Conservation (phyloP, 1,140 invertebrate genomes). For the Colletes latitarsis region DNA sequence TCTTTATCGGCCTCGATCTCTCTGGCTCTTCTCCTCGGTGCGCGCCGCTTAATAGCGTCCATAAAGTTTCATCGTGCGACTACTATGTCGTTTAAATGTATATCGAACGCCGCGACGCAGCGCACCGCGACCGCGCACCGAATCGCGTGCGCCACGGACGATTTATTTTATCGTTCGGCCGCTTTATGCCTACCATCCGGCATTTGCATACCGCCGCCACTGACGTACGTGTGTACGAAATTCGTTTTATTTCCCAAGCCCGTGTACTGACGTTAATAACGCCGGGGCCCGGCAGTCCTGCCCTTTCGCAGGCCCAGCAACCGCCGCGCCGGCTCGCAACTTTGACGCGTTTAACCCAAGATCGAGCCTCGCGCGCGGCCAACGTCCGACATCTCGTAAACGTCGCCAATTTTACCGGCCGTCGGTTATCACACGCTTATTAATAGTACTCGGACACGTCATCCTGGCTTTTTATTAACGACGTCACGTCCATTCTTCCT, state of each 20-base stretch:
- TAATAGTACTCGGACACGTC: slow-evolving; percentile 7
- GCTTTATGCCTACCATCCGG: slow-evolving; percentile 39
- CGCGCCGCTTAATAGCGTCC: slow-evolving; percentile 49
- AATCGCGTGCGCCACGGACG: slow-evolving; percentile 46
- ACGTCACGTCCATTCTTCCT: background rate
- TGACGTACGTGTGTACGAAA: slow-evolving; percentile 41
- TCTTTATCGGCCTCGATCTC: slow-evolving; percentile 50
- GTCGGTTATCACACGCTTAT: slow-evolving; percentile 17
- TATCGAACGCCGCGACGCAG: slow-evolving; percentile 35
- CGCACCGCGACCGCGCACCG: background rate
- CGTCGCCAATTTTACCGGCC: slow-evolving; percentile 6
- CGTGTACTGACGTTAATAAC: slow-evolving; percentile 48
- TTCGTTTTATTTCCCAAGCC: slow-evolving; percentile 40
- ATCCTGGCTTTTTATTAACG: background rate
- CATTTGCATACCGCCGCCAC: slow-evolving; percentile 45
- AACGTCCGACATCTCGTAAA: slow-evolving; percentile 12
- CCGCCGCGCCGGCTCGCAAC: background rate
- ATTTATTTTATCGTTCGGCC: slow-evolving; percentile 51
- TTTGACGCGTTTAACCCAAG: slow-evolving; percentile 20
- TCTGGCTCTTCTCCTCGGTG: background rate
- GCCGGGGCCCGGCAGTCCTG: background rate
- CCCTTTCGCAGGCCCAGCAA: background rate
- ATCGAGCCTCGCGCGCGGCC: too few relatives aligned
- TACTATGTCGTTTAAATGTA: slow-evolving; percentile 58
- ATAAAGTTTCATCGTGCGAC: slow-evolving; percentile 52